Conservation (phyloP, 2,797 vertebrate species). For the Coracias cyanogaster region DNA sequence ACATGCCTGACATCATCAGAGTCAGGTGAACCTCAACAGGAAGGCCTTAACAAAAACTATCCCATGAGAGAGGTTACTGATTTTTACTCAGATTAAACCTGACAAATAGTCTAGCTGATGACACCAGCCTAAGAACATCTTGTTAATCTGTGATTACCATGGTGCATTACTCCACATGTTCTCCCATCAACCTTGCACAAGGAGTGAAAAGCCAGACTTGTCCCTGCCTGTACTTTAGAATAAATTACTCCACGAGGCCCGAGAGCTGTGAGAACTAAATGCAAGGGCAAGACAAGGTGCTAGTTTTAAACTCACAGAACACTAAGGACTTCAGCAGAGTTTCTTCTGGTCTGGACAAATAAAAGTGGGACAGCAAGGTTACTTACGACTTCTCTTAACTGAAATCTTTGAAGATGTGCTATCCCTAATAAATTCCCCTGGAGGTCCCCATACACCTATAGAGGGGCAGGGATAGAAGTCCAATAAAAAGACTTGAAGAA, state of each 20-base stretch:
- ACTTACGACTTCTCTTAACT: background rate
- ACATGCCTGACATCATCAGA: accelerated
- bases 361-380: background rate
- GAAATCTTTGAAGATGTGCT: background rate
- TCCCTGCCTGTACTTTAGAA: background rate
- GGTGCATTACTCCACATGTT: background rate
- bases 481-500: background rate
- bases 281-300: background rate
- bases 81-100: background rate
- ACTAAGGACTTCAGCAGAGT: background rate
- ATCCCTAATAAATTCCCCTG: background rate
- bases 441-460: background rate
- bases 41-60: background rate
- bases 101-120: background rate
- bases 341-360: background rate
- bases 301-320: background rate
- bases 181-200: background rate
- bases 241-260: background rate
- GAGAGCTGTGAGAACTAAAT: background rate
- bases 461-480: background rate
- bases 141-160: background rate
- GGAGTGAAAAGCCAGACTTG: background rate
- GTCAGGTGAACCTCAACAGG: background rate
- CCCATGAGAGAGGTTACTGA: background rate
- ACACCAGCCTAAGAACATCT: background rate